Conservation (phyloP, 2,113 vertebrate species). For the Oxyura jamaicensis region DNA sequence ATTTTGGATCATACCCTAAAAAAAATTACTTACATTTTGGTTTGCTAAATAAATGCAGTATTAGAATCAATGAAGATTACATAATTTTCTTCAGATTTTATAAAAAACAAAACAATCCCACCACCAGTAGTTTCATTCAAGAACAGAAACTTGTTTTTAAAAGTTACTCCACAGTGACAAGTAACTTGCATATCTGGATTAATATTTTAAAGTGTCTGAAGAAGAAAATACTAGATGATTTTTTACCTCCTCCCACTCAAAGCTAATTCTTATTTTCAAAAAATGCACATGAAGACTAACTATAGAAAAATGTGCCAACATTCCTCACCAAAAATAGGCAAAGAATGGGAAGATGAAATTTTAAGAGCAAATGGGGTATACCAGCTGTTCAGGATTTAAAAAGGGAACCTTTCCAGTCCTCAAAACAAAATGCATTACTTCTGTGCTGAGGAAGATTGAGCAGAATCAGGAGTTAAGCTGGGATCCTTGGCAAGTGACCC, state of each 20-base stretch:
- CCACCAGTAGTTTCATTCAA: not conserved
- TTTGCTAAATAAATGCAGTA: not conserved
- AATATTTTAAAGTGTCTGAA: not conserved
- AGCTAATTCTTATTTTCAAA: slow-evolving; percentile 44
- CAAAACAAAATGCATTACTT: slow-evolving; percentile 6
- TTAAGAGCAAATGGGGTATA: slow-evolving; percentile 55
- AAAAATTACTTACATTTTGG: not conserved
- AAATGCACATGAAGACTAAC: slow-evolving; percentile 62
- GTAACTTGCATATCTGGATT: not conserved
- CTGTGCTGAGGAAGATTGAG: not conserved
- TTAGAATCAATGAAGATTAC: not conserved
- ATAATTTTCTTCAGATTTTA: not conserved
- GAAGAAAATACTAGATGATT: not conserved
- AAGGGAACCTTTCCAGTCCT: slow-evolving; percentile 40
- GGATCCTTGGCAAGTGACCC: slow-evolving; percentile 27
- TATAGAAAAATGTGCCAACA: slow-evolving; percentile 61
- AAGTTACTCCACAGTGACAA: not conserved
- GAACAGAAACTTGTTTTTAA: not conserved
- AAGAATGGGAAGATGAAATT: slow-evolving; percentile 68
- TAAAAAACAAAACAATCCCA: not conserved
- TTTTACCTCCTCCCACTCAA: slow-evolving; percentile 24
- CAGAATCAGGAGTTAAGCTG: slow-evolving; percentile 1
- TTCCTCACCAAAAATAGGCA: slow-evolving; percentile 70
- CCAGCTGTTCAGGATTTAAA: slow-evolving; percentile 67
- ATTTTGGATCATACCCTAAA: not conserved